Base-by-base conservation (phyloP, 2,888 invertebrate species). In the Deladenus siricidicola region DNA sequence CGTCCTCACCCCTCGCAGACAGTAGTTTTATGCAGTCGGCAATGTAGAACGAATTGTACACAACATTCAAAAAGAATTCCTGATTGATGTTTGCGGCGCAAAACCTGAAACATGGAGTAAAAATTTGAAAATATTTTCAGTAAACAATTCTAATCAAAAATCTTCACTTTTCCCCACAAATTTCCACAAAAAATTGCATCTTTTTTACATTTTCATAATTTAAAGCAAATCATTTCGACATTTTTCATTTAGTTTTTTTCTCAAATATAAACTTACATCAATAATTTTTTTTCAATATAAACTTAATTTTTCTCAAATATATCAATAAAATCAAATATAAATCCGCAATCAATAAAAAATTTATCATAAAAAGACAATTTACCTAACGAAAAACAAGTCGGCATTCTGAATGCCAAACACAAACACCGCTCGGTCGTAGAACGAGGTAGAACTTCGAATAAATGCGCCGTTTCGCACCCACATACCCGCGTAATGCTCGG, bases 391-490 rank as follows among this genome's bases (percentile, higher is more conserved):
- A 54, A 70, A 68, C n/a, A 75, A 28, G 56, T 75, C 75, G 1
- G 70, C 67, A 1, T 66, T 64, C 24, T 61, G 66, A 39, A 72
- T 71, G 19, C 70, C 66, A 30, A 58, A 61, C 47, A 62, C 62
- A 24, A 73, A 67, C 24, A 70, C 68, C 44, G 66, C 62, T 49
- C 72, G 73, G 0, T 67, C 58, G 57, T 74, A 75, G 52, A 73
- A 62, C 44, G 63, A 60, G 19, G 67, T 54, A 21, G 51, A 52
- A 28, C 43, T 63, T 17, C 69, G 58, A n/a, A 73, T 66, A 28
- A 64, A 63, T 2, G 58, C 58, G 4, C 74, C 74, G 58, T 73
- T 74, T 34, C 74, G 52, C 19, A 67, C 67, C 75, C 75, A 75
- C 75, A 75, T 75, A 3, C 64, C 64, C 19, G 68, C 66, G 45